Evolutionary conservation across 2,888 invertebrate species (phyloP), one percentile per base, ranked within the genome.

Genomic region (Rhamphomyia laevipes): DNA sequence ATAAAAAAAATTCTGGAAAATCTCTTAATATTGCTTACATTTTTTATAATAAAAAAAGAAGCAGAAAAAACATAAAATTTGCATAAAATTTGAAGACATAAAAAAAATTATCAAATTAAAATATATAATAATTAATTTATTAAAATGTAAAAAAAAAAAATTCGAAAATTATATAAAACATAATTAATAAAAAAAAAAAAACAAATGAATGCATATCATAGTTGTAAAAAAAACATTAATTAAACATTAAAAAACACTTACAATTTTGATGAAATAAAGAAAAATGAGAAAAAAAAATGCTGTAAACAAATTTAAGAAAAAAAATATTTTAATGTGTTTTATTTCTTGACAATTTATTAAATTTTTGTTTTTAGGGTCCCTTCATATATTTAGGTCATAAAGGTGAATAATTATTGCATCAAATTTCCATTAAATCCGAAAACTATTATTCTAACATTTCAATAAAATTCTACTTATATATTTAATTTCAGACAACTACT

Each of bases 131-230:
- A 13, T 21, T 7, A 35, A 27, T 27, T 27, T 27, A 21, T 21
- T 5, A 38, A 18, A 40, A 18, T 40, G 18, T 12, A 17, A 9
- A 11, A 42, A 42, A 13, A 13, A 15, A 42, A 42, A 42, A 42
- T 10, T 18, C 10, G 16, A 18, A 18, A 27, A 4, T 17, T 18
- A 21, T 13, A 21, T 17, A 42, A 42, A 27, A 42, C 21, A n/a
- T 46, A 38, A 52, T 45, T 46, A 48, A 44, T 31, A 49, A 52
- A 49, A 55, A 45, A 54, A 50, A 43, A 48, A 40, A 35, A 50
- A 62, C 61, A 60, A 66, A 67, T 63, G 61, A 82, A 85, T 86
- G 86, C 86, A 86, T 86, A 86, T 86, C 86, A 86, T 86, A 86
- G 86, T 82, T 86, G 85, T 86, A 86, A 85, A 61, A 57, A 48